phyloP scores from a whole-genome alignment of 2,113 vertebrate genomes.

The Tachycineta bicolor region DNA sequence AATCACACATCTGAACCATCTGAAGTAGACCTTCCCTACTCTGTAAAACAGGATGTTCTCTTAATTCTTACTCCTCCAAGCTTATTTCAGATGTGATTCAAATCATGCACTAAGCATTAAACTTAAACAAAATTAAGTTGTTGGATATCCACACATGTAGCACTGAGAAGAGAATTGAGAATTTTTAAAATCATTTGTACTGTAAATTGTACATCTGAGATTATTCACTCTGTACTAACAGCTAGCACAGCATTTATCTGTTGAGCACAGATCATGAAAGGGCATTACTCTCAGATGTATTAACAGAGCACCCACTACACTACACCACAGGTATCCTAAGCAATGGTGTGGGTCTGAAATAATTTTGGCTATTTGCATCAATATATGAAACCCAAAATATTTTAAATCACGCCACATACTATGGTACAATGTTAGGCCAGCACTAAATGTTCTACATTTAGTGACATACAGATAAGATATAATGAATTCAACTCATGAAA shows the following conservation, averaged over 20 bases:
- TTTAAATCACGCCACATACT: not conserved
- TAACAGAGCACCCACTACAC: not conserved
- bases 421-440: not conserved
- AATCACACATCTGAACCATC: not conserved
- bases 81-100: not conserved
- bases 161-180: accelerated
- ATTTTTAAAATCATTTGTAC: not conserved
- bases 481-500: not conserved
- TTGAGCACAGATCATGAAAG: not conserved
- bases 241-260: not conserved
- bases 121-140: not conserved
- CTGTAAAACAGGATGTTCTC: not conserved
- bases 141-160: not conserved
- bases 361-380: not conserved
- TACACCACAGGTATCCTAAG: not conserved
- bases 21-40: not conserved
- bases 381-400: accelerated
- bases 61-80: not conserved
- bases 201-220: not conserved
- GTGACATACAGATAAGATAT: not conserved
- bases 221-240: not conserved
- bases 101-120: not conserved
- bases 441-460: not conserved
- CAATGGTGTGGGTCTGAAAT: not conserved
- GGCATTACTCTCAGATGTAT: not conserved